Base-by-base conservation (phyloP, 2,888 invertebrate genomes). In the Andrena bucephala region DNA sequence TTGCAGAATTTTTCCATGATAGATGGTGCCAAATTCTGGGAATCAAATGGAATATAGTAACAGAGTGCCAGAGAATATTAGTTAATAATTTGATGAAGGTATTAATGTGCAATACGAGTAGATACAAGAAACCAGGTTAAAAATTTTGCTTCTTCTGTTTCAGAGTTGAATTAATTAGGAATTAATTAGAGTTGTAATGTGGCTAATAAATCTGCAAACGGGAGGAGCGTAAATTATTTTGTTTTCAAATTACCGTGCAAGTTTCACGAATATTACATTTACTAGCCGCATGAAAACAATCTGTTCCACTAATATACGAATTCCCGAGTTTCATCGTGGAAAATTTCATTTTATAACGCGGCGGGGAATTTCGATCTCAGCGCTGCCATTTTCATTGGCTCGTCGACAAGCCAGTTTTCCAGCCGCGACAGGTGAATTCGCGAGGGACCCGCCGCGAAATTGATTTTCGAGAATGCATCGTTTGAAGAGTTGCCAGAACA, bases 391-490 rank as follows among this genome's bases (percentile, higher is more conserved):
- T 84, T 81, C 87, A 87, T 85, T 81, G 84, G 73, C 54, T 54
- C 48, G 66, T 60, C 68, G 70, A 77, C 80, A 33, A 74, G 66
- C 60, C 67, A 65, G 50, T 68, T 69, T 77, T 59, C 69, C 36
- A 71, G 69, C 75, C 75, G 68, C 77, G 83, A 80, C 85, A 80
- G 77, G 79, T 66, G 77, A 78, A 79, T 76, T 67, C 86, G 69
- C 71, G 80, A 50, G 83, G 81, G 84, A 77, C 68, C 48, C 73
- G 65, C 81, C 78, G 84, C 78, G 71, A 84, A 82, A 89, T 87
- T 86, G 89, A 90, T 90, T 89, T 90, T 87, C 85, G 70, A 66
- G 85, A 89, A 90, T 86, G 85, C 85, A 84, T 86, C 85, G 80
- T 85, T 90, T 87, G 89, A 90, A 83, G 86, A 72, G 81, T 80